Base-by-base conservation (phyloP, 2,888 invertebrate genomes). In the Loripinus fragilis region DNA sequence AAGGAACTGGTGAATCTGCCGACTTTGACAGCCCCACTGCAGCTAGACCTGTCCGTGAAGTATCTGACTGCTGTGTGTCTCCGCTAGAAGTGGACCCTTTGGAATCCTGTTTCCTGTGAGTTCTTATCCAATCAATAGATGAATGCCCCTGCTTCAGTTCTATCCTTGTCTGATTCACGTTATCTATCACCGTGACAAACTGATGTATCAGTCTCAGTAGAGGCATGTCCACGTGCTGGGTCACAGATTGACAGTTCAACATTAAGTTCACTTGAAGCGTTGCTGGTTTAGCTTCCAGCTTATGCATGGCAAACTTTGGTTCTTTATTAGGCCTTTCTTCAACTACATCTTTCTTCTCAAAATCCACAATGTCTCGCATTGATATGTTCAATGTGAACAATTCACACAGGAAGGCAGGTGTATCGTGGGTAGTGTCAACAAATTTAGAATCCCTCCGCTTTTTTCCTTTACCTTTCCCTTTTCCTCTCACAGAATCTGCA, bases 161-260 rank as follows among this genome's bases (percentile, higher is more conserved):
- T 87, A 96, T 96, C 92, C 98, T 97, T 0, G 98, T 98, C 92
- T 98, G 98, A 92, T 98, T 97, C 0, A 98, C 98, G 93, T 98
- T 98, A 94, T 98, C 98, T 94, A 98, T 98, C 98, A 99, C 98
- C 91, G 98, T 98, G 90, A 97, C 97, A 91, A 99, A 98, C 94
- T 99, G 99, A 94, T 99, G 98, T 77, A 98, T 95, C 71, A 99
- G 95, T 70, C 99, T 95, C 65, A 99, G 94, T 48, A 99, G 94
- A 0, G 98, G 98, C 98, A 99, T 98, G 94, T 99, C 99, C 0
- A 99, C 98, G 95, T 98, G 97, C 93, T 98, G 98, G 66, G 97
- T 97, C 89, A 99, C 97, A 7, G 92, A 97, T 72, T 97, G 95
- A 87, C 98, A 96, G 92, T 97, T 97, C 78, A 97, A 94, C 90